Evolutionary conservation across 1,140 invertebrate species (phyloP).

Genomic region (Dendroctonus ponderosae): DNA sequence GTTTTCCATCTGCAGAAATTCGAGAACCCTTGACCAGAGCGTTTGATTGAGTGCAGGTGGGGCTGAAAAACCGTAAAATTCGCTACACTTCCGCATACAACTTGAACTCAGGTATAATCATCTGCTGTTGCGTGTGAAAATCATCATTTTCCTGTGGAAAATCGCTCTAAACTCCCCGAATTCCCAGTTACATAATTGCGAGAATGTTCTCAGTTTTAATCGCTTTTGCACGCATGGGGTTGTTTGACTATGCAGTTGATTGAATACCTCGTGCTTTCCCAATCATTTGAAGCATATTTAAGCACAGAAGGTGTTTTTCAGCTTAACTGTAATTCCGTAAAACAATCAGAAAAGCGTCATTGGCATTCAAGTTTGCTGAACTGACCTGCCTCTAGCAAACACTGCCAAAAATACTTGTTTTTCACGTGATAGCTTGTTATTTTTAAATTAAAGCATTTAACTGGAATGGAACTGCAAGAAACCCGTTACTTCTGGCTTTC

Average conservation of each 20-base stretch:
- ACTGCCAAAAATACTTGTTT: constrained; percentile 30
- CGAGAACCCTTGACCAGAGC: too few relatives aligned
- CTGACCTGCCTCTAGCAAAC: constrained; percentile 10
- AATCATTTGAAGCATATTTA: not conserved
- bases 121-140: not conserved
- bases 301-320: not conserved
- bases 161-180: not conserved
- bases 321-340: not conserved
- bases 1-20: too few relatives aligned
- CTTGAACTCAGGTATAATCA: not conserved
- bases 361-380: not conserved
- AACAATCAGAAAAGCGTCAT: not conserved
- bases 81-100: not conserved
- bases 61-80: constrained; percentile 11
- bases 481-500: not conserved
- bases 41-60: constrained; percentile 10
- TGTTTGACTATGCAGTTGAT: not conserved
- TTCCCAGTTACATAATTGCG: constrained; percentile 15
- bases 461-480: too few relatives aligned
- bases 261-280: not conserved
- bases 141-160: not conserved
- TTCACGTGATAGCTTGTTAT: constrained; percentile 28
- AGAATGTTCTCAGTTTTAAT: not conserved
- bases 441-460: constrained; percentile 7
- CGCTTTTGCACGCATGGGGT: not conserved